These are phyloP conservation scores for Rhorus exstirpatorius DNA, from an alignment of 2,888 invertebrate species.

Conservation along the genomic window DNA sequence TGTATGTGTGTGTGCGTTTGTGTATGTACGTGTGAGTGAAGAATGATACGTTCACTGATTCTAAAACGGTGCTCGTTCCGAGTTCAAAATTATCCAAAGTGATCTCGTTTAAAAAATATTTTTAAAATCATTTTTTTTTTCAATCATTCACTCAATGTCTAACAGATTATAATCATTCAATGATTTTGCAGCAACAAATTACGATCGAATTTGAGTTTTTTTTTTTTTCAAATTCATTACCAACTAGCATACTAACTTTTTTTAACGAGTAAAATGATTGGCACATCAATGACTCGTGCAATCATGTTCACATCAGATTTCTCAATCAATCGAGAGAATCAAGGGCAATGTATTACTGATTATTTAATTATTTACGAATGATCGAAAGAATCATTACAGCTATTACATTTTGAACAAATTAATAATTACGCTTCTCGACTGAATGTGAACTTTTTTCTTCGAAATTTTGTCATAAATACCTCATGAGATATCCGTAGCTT, in stretches of 20 bases:
- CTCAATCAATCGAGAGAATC: neutral
- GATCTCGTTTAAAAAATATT: neutral
- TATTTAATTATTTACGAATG: neutral
- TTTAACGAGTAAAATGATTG: neutral
- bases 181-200: neutral
- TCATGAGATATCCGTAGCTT: constrained; percentile 22
- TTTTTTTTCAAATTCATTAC: neutral
- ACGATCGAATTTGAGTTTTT: neutral
- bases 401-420: neutral
- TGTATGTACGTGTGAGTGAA: neutral
- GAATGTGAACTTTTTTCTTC: no score
- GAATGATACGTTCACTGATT: constrained; percentile 2
- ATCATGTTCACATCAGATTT: neutral
- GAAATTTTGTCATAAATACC: constrained; percentile 42
- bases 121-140: neutral
- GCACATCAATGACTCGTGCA: neutral
- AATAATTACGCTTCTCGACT: no score
- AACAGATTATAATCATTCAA: neutral
- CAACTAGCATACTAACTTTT: neutral
- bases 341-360: neutral
- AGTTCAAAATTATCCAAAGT: neutral
- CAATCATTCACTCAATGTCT: neutral
- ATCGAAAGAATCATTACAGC: neutral
- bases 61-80: neutral
- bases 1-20: neutral